Evolutionary conservation across 2,113 vertebrate genomes (phyloP).

Genomic region (Ophthalmotilapia sp.): DNA sequence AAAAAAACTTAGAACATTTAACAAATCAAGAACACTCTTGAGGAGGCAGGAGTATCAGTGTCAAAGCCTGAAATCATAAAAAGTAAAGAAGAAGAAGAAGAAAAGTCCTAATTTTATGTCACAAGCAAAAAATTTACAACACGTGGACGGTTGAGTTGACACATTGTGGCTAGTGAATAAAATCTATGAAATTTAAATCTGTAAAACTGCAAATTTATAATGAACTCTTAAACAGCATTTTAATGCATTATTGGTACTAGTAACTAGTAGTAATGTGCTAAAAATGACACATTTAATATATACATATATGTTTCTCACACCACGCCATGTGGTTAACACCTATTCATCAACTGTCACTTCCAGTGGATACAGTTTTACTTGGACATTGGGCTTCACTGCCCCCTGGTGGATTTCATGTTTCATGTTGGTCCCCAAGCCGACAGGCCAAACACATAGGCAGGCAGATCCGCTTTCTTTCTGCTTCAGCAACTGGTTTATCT

Average conservation of each 20-base stretch:
- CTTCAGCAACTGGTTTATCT: not conserved
- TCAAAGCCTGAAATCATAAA: not conserved
- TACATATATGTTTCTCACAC: not conserved
- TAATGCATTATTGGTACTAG: not conserved
- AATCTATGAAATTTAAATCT: not conserved
- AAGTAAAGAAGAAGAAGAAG: not conserved
- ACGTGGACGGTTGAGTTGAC: accelerated
- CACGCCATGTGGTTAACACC: not conserved
- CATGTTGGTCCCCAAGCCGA: not conserved
- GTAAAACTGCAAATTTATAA: not conserved
- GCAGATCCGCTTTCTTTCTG: not conserved
- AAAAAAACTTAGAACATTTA: not conserved
- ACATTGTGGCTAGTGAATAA: not conserved
- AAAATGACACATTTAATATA: not conserved
- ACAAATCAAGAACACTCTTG: not conserved
- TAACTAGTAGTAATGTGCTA: not conserved
- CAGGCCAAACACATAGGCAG: accelerated
- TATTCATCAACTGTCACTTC: not conserved
- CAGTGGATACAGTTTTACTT: not conserved
- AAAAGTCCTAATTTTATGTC: accelerated
- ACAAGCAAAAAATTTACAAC: not conserved
- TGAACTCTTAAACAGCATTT: not conserved
- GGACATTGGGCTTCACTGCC: not conserved
- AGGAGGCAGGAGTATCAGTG: not conserved
- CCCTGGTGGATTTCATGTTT: not conserved